Evolutionary conservation across 2,113 vertebrate genomes (phyloP), one percentile per base, ranked within the genome.

Genomic region (Nesoenas mayeri): DNA sequence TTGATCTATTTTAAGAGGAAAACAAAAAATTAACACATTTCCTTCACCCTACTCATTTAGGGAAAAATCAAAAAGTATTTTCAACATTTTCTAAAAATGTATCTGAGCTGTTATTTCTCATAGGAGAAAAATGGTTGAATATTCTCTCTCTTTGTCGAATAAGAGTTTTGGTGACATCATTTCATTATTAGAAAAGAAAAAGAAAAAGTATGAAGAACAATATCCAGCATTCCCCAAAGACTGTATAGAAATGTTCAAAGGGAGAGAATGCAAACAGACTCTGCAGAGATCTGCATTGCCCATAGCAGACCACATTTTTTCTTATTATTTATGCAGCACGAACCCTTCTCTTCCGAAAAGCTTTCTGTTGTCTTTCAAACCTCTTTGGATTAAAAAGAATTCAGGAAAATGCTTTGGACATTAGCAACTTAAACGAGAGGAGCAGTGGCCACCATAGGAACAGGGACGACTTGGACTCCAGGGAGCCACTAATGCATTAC

Each of bases 1-100:
- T 98, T 97, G 54, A 99, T 98, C 99, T 99, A 94, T 94, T 94
- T 95, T 79, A 42, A 95, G 88, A 38, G 92, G 16, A 61, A 97
- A 70, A 19, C 31, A 79, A 66, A 82, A 85, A 61, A 71, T 65
- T 53, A 73, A 53, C 77, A 85, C 19, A 80, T 79, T 74, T 65
- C 0, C 0, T 77, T 50, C 15, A 22, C 15, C 24, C 38, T 62
- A 36, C 19, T 83, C 15, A n/a, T 29, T 61, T 77, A 73, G n/a
- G 47, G 50, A 84, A 91, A 91, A 79, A 51, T 60, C 25, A 91
- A 10, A 5, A 71, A 84, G 6, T 26, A 10, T 48, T 86, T 83
- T 38, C 56, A 88, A 19, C 11, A 13, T 50, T 77, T 78, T 66
- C 29, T 71, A 62, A 67, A 86, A 88, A 65, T 7, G 34, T 51